A percentile compares a stretch with the other conserved stretches of the same genome.
phyloP scores from a whole-genome alignment of 2,797 vertebrate species.

The Siniperca undulata region DNA sequence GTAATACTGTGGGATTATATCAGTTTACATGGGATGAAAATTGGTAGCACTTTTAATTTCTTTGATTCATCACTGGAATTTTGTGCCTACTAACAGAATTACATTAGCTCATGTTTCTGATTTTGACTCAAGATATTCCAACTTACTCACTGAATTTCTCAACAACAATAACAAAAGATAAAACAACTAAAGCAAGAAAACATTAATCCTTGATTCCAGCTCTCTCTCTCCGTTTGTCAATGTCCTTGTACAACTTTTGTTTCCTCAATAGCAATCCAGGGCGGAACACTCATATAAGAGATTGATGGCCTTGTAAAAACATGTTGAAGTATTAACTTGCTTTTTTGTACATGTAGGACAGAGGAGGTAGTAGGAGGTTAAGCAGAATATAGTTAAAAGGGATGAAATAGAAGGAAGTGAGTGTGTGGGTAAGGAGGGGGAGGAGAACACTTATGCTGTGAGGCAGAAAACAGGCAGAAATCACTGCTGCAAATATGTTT shows the following conservation, averaged over 20 bases:
- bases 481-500: background rate
- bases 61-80: background rate
- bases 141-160: background rate
- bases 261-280: conserved; percentile 6
- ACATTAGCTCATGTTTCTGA: background rate
- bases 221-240: background rate
- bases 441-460: background rate
- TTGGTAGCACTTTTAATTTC: background rate
- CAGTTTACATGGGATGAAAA: background rate
- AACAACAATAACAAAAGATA: background rate
- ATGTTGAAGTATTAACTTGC: conserved; percentile 9
- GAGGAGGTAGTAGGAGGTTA: conserved; percentile 4
- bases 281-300: background rate
- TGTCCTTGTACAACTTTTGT: conserved; percentile 12
- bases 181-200: background rate
- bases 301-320: conserved; percentile 20
- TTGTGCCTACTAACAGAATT: background rate
- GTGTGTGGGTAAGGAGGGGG: background rate
- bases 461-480: background rate
- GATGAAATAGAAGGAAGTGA: background rate
- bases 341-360: conserved; percentile 20
- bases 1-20: background rate
- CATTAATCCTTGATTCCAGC: background rate
- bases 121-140: background rate
- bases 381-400: background rate